Conservation (phyloP, 2,888 invertebrate species). For the Noctuana brunneofusca region DNA sequence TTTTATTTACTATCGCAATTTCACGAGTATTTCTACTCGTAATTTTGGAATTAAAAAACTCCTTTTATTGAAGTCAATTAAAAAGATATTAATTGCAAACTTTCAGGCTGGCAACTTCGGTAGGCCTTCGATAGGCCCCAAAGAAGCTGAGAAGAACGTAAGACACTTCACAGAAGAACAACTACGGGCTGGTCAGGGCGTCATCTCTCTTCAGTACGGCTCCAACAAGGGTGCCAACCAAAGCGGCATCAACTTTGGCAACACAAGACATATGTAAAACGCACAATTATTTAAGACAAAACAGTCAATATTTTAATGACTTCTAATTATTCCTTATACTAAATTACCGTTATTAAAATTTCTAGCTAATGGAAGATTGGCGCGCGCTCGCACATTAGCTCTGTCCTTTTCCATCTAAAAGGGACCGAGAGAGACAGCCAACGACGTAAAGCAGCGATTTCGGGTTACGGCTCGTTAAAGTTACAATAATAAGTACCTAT, state of each 20-base stretch:
- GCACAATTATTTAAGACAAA: slow-evolving; percentile 10
- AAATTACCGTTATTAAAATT: slow-evolving; percentile 13
- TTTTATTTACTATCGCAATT: too few relatives aligned
- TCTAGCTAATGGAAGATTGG: slow-evolving; percentile 10
- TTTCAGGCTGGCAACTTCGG: slow-evolving; percentile 90
- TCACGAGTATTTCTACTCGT: too few relatives aligned
- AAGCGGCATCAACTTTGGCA: slow-evolving; percentile 98
- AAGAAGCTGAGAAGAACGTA: slow-evolving; percentile 97
- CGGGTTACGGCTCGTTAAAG: not conserved
- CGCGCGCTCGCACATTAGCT: not conserved
- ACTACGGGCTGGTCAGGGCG: slow-evolving; percentile 94
- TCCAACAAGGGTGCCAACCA: slow-evolving; percentile 99
- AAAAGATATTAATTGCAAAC: not conserved
- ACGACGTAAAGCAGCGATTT: slow-evolving; percentile 2
- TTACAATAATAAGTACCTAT: not conserved
- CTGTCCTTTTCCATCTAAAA: slow-evolving; percentile 6
- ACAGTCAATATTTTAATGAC: slow-evolving; percentile 32
- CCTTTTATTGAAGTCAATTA: too few relatives aligned
- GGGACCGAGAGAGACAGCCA: not conserved
- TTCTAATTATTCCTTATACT: slow-evolving; percentile 11
- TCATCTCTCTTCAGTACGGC: slow-evolving; percentile 97
- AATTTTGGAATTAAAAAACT: too few relatives aligned
- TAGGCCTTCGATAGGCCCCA: slow-evolving; percentile 96
- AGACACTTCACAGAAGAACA: slow-evolving; percentile 97
- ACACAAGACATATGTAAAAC: slow-evolving; percentile 96